Conservation (phyloP, 2,888 invertebrate genomes). For the Boloria selene region DNA sequence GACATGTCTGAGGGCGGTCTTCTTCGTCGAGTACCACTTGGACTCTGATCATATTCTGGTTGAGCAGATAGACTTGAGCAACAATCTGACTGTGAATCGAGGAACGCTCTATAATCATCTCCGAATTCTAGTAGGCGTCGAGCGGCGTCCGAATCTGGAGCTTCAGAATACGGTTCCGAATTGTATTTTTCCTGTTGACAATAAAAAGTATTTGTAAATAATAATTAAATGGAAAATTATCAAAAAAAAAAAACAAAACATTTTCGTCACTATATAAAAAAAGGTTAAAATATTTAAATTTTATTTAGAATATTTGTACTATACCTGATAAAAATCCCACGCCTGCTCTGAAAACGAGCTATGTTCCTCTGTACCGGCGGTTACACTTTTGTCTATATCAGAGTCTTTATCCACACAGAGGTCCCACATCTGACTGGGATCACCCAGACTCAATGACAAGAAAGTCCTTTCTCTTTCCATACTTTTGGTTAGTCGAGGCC, state of each 20-base stretch:
- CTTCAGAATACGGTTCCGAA: conserved; percentile 94
- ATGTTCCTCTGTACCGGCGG: conserved; percentile 87
- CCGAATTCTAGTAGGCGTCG: conserved; percentile 92
- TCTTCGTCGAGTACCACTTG: conserved; percentile 63
- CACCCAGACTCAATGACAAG: conserved; percentile 68
- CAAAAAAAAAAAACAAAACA: neutral
- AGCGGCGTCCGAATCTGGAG: conserved; percentile 92
- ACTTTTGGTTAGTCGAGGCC: conserved; percentile 67
- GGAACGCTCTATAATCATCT: conserved; percentile 93
- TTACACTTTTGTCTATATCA: conserved; percentile 82
- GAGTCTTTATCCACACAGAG: conserved; percentile 74
- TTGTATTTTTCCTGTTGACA: conserved; percentile 91
- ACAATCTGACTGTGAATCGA: conserved; percentile 95
- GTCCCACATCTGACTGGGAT: conserved; percentile 73
- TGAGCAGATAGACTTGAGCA: conserved; percentile 90
- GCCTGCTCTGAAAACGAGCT: conserved; percentile 94
- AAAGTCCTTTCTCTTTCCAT: conserved; percentile 69
- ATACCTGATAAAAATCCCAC: conserved; percentile 97
- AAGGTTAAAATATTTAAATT: neutral
- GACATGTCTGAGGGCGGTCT: conserved; percentile 71
- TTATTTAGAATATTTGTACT: no score
- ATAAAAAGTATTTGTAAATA: conserved; percentile 26
- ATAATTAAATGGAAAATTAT: neutral
- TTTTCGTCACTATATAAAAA: neutral
- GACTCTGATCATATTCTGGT: conserved; percentile 69